phyloP scores from a whole-genome alignment of 2,797 vertebrate genomes.

The Holocentrus rufus region DNA sequence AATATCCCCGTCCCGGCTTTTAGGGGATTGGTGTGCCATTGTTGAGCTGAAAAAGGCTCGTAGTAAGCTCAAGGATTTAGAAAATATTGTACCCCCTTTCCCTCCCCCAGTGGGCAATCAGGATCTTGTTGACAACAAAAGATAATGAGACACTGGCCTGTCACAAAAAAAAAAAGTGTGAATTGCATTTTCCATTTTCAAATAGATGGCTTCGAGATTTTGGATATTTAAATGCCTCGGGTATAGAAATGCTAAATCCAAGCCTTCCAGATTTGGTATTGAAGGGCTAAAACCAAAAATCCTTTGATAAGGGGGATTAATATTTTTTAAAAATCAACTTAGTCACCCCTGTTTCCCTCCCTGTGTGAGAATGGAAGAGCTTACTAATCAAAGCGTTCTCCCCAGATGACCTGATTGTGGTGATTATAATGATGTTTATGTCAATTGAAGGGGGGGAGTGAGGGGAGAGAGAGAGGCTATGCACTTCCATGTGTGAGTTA shows the following conservation, averaged over 20 bases:
- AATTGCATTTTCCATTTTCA: constrained; percentile 4
- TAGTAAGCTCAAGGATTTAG: background rate
- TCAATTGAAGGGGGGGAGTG: constrained; percentile 8
- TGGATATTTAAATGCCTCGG: constrained; percentile 4
- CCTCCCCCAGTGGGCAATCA: constrained; percentile 3
- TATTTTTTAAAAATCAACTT: constrained; percentile 33
- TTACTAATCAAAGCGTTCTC: constrained; percentile 19
- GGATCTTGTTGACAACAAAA: background rate
- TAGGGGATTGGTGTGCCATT: background rate
- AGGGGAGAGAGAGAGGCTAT: constrained; percentile 1
- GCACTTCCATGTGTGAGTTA: background rate
- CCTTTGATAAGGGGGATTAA: constrained; percentile 20
- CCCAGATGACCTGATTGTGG: constrained; percentile 17
- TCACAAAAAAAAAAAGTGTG: constrained; percentile 8
- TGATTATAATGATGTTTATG: constrained; percentile 30
- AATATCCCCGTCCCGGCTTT: background rate
- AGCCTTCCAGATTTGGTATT: constrained; percentile 9
- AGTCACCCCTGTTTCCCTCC: constrained; percentile 10
- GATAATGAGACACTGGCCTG: constrained; percentile 7
- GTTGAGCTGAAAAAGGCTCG: background rate
- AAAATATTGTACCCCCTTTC: background rate
- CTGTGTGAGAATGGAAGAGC: constrained; percentile 18
- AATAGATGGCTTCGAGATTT: constrained; percentile 13
- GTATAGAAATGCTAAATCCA: constrained; percentile 6
- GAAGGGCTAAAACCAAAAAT: constrained; percentile 22